phyloP scores from a whole-genome alignment of 2,797 vertebrate genomes.

The Podarcis lilfordi region DNA sequence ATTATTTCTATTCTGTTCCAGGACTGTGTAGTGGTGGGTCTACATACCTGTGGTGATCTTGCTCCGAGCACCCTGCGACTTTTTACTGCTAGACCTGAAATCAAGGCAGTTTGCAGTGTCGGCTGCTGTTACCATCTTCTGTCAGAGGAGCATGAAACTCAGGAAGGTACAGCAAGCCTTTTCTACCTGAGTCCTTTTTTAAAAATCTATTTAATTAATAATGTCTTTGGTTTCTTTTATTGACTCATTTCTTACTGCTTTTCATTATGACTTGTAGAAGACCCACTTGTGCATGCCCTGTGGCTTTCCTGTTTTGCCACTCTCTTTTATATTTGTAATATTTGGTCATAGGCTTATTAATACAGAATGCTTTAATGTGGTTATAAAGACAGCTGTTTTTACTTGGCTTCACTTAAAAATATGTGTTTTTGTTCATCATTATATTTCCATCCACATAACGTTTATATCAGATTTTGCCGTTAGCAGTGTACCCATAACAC shows the following conservation, averaged over 20 bases:
- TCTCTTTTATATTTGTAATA: conserved; percentile 51
- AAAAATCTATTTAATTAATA: conserved; percentile 24
- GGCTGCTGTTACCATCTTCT: conserved; percentile 88
- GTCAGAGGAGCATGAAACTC: conserved; percentile 83
- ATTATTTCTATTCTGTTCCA: conserved; percentile 60
- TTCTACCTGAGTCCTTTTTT: conserved; percentile 27
- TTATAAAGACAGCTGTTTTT: conserved; percentile 54
- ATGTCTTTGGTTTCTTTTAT: conserved; percentile 33
- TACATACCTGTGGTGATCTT: conserved; percentile 97
- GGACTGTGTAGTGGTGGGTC: conserved; percentile 92
- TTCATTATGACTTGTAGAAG: conserved; percentile 38
- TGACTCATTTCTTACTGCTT: conserved; percentile 46
- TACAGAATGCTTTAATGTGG: conserved; percentile 48
- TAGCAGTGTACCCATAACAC: conserved; percentile 17
- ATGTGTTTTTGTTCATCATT: conserved; percentile 34
- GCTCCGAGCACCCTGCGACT: conserved; percentile 86
- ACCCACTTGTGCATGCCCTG: conserved; percentile 36
- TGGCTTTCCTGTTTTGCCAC: conserved; percentile 43
- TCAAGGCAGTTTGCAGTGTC: conserved; percentile 92
- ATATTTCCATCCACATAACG: conserved; percentile 51
- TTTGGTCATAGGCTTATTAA: conserved; percentile 43
- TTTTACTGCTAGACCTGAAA: conserved; percentile 89
- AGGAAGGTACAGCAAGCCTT: conserved; percentile 73
- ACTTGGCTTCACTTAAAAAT: conserved; percentile 47
- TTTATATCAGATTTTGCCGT: conserved; percentile 55